Conservation (phyloP, 2,888 invertebrate species). For the Noctua pronuba region DNA sequence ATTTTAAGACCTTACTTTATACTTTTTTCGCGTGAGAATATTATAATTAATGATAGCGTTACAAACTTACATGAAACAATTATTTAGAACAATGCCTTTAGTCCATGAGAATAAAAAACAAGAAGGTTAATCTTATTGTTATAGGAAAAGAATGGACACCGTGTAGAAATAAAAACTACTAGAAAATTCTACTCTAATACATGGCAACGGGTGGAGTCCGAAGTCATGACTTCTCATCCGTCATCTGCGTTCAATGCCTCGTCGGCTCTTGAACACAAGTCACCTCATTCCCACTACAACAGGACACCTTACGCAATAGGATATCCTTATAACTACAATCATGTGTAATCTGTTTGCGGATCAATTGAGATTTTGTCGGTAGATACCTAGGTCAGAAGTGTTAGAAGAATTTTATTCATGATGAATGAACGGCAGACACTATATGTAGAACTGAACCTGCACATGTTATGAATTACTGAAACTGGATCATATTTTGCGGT, state of each 20-base stretch:
- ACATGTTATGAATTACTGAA: neutral
- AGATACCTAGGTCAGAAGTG: neutral
- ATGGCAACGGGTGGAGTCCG: neutral
- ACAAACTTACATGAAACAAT: conserved; percentile 1
- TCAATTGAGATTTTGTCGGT: conserved; percentile 15
- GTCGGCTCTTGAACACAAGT: neutral
- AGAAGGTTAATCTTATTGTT: neutral
- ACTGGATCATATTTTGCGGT: neutral
- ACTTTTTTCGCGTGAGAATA: conserved; percentile 7
- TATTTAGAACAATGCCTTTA: neutral
- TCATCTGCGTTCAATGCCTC: neutral
- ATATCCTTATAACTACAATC: conserved; percentile 43
- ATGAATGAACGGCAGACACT: neutral
- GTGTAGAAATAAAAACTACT: neutral
- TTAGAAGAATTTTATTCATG: neutral
- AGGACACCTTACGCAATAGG: conserved; percentile 52
- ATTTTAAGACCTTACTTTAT: neutral
- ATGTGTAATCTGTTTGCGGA: conserved; percentile 5
- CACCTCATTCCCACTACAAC: conserved; percentile 31
- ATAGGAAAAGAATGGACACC: neutral
- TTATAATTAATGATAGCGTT: conserved; percentile 1
- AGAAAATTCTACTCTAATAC: neutral
- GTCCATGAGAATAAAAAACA: conserved; percentile 11
- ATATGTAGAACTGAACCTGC: neutral
- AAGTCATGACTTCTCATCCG: neutral